These are phyloP conservation scores for Chironomus riparius DNA, from an alignment of 2,888 invertebrate genomes.

Conservation along the genomic window DNA sequence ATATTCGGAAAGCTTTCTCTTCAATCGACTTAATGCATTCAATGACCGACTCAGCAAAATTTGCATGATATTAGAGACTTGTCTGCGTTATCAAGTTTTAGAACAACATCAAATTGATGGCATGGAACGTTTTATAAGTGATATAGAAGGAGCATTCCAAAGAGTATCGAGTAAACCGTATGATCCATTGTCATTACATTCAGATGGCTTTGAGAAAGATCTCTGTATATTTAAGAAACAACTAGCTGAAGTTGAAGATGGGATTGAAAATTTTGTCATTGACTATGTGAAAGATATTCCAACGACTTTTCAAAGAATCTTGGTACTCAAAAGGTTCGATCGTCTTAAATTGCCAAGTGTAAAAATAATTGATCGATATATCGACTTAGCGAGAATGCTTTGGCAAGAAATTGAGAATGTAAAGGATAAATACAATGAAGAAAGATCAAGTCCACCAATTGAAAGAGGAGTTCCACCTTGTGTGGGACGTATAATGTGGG, in stretches of 20 bases:
- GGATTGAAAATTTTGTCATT: conserved; percentile 61
- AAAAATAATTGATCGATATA: conserved; percentile 63
- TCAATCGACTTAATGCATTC: background rate
- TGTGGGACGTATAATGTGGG: conserved; percentile 74
- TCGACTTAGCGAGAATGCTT: conserved; percentile 58
- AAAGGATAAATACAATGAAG: conserved; percentile 69
- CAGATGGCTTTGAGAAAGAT: too few relatives aligned
- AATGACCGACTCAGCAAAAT: conserved; percentile 47
- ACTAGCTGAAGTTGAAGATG: conserved; percentile 51
- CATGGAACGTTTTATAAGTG: conserved; percentile 60
- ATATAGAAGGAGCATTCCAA: conserved; percentile 57
- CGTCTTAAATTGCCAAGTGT: conserved; percentile 62
- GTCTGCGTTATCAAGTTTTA: conserved; percentile 62
- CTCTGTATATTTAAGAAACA: conserved; percentile 34
- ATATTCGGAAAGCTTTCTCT: conserved; percentile 48
- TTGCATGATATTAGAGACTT: conserved; percentile 61
- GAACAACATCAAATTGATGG: conserved; percentile 71
- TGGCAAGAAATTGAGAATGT: conserved; percentile 60
- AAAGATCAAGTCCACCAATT: conserved; percentile 61
- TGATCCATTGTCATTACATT: conserved; percentile 52
- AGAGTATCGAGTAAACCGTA: conserved; percentile 61
- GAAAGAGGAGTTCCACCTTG: conserved; percentile 71
- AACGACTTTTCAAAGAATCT: conserved; percentile 46
- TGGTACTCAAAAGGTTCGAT: conserved; percentile 54
- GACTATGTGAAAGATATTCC: conserved; percentile 42